Evolutionary conservation across 2,113 vertebrate genomes (phyloP).

Genomic region (Grammomys surdaster): DNA sequence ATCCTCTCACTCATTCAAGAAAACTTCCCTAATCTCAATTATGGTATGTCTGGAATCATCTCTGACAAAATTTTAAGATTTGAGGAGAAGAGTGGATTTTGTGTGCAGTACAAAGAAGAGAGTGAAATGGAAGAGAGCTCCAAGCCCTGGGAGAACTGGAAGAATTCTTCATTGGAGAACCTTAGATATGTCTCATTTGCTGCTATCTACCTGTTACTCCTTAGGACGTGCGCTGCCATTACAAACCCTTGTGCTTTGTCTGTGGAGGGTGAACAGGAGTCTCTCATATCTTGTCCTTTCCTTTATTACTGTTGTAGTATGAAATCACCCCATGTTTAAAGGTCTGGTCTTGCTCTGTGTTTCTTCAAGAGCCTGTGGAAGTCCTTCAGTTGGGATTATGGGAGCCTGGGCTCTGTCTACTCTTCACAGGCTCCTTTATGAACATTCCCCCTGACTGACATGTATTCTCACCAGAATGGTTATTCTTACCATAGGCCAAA

Average conservation of each 20-base stretch:
- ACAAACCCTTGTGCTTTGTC: fast-evolving
- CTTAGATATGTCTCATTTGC: fast-evolving
- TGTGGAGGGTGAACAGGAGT: neutral
- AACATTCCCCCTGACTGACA: no score
- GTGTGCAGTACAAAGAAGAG: neutral
- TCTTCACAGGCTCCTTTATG: no score
- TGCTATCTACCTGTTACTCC: fast-evolving
- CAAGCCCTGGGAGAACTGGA: neutral
- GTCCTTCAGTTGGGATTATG: no score
- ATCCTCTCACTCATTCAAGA: neutral
- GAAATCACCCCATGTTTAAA: neutral
- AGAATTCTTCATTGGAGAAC: neutral
- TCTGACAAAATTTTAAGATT: neutral
- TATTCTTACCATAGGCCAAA: neutral
- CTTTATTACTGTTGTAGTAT: neutral
- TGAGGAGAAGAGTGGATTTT: neutral
- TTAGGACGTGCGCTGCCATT: neutral
- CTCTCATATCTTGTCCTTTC: no score
- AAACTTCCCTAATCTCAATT: neutral
- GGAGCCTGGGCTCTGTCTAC: neutral
- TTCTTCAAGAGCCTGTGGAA: neutral
- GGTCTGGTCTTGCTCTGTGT: neutral
- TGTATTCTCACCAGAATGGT: neutral
- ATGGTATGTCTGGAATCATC: neutral
- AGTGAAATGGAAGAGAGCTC: no score